phyloP scores from a whole-genome alignment of 1,140 invertebrate species.

The Drosophila parabipectinata region DNA sequence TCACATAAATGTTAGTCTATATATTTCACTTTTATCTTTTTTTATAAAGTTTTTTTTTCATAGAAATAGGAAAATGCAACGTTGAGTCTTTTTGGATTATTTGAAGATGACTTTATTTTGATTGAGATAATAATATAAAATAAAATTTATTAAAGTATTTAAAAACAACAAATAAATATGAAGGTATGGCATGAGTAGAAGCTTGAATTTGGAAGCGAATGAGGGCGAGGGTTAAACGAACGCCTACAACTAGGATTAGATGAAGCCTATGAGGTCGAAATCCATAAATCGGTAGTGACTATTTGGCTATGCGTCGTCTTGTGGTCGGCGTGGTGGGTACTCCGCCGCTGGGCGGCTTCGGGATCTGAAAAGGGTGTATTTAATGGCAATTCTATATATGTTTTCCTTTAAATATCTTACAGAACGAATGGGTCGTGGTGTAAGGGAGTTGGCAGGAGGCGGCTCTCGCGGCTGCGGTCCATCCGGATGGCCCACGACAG shows the following conservation, averaged over 20 bases:
- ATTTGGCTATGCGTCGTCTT: constrained; percentile 76
- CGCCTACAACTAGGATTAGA: constrained; percentile 51
- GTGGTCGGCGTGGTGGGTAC: constrained; percentile 74
- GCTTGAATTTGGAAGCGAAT: constrained; percentile 8
- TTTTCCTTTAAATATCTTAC: constrained; percentile 26
- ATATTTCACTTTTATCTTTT: neutral
- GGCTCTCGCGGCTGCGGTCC: constrained; percentile 74
- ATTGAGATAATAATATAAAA: constrained; percentile 38
- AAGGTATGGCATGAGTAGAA: constrained; percentile 23
- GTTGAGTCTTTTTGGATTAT: neutral
- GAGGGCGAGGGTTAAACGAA: constrained; percentile 24
- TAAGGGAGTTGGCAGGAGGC: constrained; percentile 76
- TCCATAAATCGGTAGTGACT: constrained; percentile 37
- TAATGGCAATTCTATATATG: neutral
- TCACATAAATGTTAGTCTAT: constrained; percentile 34
- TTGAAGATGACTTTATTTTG: constrained; percentile 67
- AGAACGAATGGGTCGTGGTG: constrained; percentile 79
- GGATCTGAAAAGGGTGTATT: constrained; percentile 57
- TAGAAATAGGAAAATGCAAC: constrained; percentile 5
- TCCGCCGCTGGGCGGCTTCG: constrained; percentile 73
- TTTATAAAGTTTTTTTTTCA: neutral
- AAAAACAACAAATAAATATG: constrained; percentile 47
- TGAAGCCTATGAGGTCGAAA: constrained; percentile 34
- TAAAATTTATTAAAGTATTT: constrained; percentile 45
- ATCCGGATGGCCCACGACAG: constrained; percentile 75